A percentile compares a stretch with the other conserved stretches of the same genome.
Conservation (phyloP, 1,140 invertebrate genomes). For the Trichogramma pretiosum region DNA sequence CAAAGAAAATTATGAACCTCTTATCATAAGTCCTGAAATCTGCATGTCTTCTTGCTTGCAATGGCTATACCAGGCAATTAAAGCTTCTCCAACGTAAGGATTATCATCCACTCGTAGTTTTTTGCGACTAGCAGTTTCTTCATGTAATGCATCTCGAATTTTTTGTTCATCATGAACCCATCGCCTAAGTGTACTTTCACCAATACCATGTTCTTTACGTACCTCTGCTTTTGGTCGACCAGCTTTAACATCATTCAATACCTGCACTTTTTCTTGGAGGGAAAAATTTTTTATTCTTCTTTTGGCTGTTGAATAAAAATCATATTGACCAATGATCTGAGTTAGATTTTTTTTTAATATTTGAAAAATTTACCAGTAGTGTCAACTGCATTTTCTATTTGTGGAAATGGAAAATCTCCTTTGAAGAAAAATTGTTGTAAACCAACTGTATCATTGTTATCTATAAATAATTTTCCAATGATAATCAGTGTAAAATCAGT, state of each 20-base stretch:
- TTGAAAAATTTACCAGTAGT: background rate
- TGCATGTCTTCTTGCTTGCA: conserved; percentile 12
- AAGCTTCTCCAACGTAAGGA: conserved; percentile 16
- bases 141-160: conserved; percentile 3
- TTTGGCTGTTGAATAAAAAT: conserved; percentile 3
- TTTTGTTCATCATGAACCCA: conserved; percentile 14
- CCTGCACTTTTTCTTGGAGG: conserved; percentile 6
- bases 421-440: conserved; percentile 4
- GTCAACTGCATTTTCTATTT: background rate
- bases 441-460: background rate
- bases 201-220: conserved; percentile 9
- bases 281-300: conserved; percentile 11
- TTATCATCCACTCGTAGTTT: conserved; percentile 7
- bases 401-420: background rate
- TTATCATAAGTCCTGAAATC: conserved; percentile 11
- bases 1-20: conserved; percentile 3
- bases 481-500: background rate
- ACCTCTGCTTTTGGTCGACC: conserved; percentile 9
- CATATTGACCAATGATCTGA: background rate
- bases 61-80: conserved; percentile 17
- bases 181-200: conserved; percentile 8
- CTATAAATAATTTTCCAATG: background rate
- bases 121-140: conserved; percentile 7
- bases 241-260: conserved; percentile 7
- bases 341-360: background rate